Conservation (phyloP, 2,113 vertebrate genomes). For the Cololabis saira region DNA sequence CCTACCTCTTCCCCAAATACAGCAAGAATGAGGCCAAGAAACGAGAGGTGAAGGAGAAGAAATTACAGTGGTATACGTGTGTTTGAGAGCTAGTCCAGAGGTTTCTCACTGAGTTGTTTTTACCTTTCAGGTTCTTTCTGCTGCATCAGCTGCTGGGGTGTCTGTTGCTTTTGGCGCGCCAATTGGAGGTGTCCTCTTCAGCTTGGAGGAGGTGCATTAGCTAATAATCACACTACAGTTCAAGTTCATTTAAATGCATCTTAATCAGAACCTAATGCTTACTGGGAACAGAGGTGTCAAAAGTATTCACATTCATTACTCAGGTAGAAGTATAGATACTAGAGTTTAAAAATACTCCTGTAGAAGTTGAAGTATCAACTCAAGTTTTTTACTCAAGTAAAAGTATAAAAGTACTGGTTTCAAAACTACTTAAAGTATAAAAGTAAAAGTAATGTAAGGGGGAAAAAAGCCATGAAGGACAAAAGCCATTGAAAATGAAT, state of each 20-base stretch:
- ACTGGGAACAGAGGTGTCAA: too few relatives aligned
- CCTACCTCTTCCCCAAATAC: conserved; percentile 99
- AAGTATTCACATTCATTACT: too few relatives aligned
- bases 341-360: too few relatives aligned
- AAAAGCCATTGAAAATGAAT: too few relatives aligned
- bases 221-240: background rate
- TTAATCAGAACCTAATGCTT: background rate
- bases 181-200: conserved; percentile 98
- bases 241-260: background rate
- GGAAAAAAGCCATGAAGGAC: too few relatives aligned
- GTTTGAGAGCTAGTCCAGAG: fast-evolving
- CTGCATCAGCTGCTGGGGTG: conserved; percentile 96
- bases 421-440: too few relatives aligned
- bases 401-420: too few relatives aligned
- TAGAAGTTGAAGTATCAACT: too few relatives aligned
- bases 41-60: conserved; percentile 87
- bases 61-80: background rate
- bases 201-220: conserved; percentile 91
- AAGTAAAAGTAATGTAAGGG: too few relatives aligned
- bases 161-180: conserved; percentile 99
- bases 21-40: conserved; percentile 99
- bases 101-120: background rate
- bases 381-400: too few relatives aligned
- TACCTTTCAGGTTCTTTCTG: conserved; percentile 90
- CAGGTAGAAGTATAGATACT: too few relatives aligned